Conservation (phyloP, 2,888 invertebrate species). For the Cephus spinipes region DNA sequence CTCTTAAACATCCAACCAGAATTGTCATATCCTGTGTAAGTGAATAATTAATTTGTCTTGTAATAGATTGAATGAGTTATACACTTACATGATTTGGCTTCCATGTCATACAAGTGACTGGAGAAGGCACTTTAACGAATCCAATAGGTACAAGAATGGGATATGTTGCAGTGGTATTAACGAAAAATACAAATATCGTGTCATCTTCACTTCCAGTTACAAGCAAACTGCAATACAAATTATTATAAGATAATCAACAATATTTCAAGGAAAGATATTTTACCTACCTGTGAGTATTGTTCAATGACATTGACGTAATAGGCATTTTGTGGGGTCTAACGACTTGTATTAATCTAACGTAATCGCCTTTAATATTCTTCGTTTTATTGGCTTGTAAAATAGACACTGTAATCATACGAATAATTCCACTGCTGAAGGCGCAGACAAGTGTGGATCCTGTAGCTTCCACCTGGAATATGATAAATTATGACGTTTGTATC, state of each 20-base stretch:
- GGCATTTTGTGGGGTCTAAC: conserved; percentile 76
- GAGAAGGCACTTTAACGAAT: conserved; percentile 74
- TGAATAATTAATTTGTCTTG: not conserved
- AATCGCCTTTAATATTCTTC: conserved; percentile 29
- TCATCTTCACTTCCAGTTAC: conserved; percentile 77
- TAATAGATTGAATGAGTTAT: not conserved
- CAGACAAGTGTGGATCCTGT: conserved; percentile 76
- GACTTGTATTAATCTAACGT: conserved; percentile 53
- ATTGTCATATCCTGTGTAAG: conserved; percentile 62
- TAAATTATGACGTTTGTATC: not conserved
- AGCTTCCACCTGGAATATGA: conserved; percentile 69
- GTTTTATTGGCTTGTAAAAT: conserved; percentile 26
- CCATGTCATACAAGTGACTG: conserved; percentile 78
- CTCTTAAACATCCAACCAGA: conserved; percentile 70
- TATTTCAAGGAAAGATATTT: conserved; percentile 2
- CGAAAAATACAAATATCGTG: conserved; percentile 76
- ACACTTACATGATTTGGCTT: conserved; percentile 69
- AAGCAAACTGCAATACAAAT: conserved; percentile 68
- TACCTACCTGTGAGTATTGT: conserved; percentile 61
- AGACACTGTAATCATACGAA: conserved; percentile 69
- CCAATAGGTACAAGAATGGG: conserved; percentile 75
- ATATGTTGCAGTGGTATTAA: conserved; percentile 59
- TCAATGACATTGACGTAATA: conserved; percentile 74
- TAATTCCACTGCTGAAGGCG: conserved; percentile 79
- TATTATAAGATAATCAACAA: conserved; percentile 9